Percentiles rank a stretch among this genome's conserved stretches.
These are phyloP conservation scores for Pachyuromys duprasi DNA, from an alignment of 2,797 vertebrate species.

Conservation along the genomic window DNA sequence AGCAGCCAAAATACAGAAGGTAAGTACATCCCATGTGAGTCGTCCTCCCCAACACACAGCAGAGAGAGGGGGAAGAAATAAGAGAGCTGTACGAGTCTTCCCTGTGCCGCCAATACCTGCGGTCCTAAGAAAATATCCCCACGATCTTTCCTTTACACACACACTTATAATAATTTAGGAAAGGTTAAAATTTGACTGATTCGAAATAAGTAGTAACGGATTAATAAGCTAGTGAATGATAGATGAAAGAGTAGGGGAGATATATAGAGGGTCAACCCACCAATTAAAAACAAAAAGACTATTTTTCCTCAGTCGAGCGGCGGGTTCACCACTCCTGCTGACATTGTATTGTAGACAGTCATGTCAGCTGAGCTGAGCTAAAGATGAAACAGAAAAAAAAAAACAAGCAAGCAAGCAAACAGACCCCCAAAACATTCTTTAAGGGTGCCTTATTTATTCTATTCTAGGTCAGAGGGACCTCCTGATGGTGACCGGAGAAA, in stretches of 20 bases:
- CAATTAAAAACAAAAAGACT: neutral
- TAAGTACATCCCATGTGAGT: neutral
- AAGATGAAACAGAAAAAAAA: neutral
- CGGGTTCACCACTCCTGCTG: neutral
- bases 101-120: neutral
- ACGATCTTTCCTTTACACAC: neutral
- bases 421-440: neutral
- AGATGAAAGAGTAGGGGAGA: neutral
- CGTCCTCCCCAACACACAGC: neutral
- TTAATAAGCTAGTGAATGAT: neutral
- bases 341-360: neutral
- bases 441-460: neutral
- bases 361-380: neutral
- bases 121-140: neutral
- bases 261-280: neutral
- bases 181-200: neutral
- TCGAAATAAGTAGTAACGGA: neutral
- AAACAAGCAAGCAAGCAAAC: neutral
- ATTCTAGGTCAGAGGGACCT: neutral
- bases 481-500: neutral
- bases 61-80: neutral
- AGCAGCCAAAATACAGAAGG: neutral
- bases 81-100: neutral
- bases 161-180: slow-evolving; percentile 18
- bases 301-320: neutral